Base-by-base conservation (phyloP, 2,888 invertebrate genomes). In the Platynereis dumerilii region DNA sequence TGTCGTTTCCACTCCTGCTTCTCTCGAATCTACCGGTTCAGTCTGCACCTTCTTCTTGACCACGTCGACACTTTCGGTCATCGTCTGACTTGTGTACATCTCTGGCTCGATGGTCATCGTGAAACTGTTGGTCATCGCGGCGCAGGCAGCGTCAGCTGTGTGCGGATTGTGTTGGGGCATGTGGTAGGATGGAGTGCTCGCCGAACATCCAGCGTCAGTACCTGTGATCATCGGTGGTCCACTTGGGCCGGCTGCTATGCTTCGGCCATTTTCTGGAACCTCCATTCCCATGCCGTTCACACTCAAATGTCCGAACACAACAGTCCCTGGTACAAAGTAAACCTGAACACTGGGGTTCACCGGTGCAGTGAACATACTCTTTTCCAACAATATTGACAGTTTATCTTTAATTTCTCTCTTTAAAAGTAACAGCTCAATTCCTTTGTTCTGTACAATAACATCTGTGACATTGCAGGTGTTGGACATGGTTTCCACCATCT, bases 391-490 rank as follows among this genome's bases (percentile, higher is more conserved):
- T 2, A 74, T 68, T 24, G 73, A 73, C 58, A 83, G 73, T 64
- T 83, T 82, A 20, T 75, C 75, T 68, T 81, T 75, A 24, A 83
- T 74, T 64, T 82, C 79, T 57, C 79, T 78, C 70, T 82, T 80
- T 12, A 83, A 66, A 2, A 83, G 73, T 34, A 83, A 70, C 69
- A 83, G 77, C 70, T 83, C 83, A 20, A 83, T 77, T 17, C 78
- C 78, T 63, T 77, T 77, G 62, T 81, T 81, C 61, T 78, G 78
- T 71, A 82, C 72, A 28, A 83, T 77, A 29, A 81, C 76, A 60
- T 80, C 80, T 1, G 82, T 79, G 29, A 81, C 64, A 62, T 77
- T 76, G 64, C 77, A 77, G 1, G 80, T 78, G 55, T 73, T 78
- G 66, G 80, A 75, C 27, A 83, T 69, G 44, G 73, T 77, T 28